These are phyloP conservation scores for Dissostichus mawsoni DNA, from an alignment of 2,113 vertebrate genomes.

Conservation along the genomic window DNA sequence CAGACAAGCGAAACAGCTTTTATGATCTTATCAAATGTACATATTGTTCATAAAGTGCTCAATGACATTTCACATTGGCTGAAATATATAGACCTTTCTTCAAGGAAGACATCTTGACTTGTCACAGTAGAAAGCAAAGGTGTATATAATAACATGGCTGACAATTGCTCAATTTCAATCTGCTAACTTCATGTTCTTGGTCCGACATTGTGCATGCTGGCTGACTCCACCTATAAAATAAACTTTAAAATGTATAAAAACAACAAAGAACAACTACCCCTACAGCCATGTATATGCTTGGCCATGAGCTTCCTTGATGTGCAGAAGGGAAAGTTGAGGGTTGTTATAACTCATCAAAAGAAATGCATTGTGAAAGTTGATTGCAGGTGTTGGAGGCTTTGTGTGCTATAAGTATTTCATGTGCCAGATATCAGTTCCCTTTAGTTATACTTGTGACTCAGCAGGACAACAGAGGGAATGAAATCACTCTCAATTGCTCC, in stretches of 20 bases:
- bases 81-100: neutral
- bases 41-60: neutral
- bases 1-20: slow-evolving; percentile 1
- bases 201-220: no score
- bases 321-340: neutral
- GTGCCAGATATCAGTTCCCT: slow-evolving; percentile 56
- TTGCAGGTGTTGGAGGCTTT: slow-evolving; percentile 47
- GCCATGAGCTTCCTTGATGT: neutral
- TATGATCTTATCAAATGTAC: slow-evolving; percentile 2
- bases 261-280: neutral
- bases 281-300: neutral
- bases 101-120: neutral
- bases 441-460: slow-evolving; percentile 47
- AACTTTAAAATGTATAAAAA: no score
- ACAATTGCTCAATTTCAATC: no score
- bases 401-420: slow-evolving; percentile 39
- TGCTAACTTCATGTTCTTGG: no score
- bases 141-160: neutral
- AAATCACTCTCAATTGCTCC: slow-evolving; percentile 32
- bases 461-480: slow-evolving; percentile 30
- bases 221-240: no score
- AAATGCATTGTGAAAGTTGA: slow-evolving; percentile 24
- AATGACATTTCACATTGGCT: neutral
- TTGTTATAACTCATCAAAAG: slow-evolving; percentile 16
- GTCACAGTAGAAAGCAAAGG: neutral